These are phyloP conservation scores for Ascaphus truei DNA, from an alignment of 2,113 vertebrate species.

Conservation along the genomic window DNA sequence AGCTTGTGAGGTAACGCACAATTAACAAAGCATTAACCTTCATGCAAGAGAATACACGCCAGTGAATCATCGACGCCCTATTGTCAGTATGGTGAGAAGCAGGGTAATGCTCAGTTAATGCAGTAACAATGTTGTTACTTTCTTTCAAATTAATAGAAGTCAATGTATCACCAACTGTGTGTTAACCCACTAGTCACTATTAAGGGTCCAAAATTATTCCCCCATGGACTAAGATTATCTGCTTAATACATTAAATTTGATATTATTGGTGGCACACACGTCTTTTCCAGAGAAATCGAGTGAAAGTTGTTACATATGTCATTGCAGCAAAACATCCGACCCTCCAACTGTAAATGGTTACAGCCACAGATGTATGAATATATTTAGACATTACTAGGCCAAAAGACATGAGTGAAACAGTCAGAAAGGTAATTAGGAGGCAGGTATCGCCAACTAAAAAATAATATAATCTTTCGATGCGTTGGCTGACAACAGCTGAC, in stretches of 20 bases:
- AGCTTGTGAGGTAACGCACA: too few relatives aligned
- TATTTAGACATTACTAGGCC: conserved; percentile 22
- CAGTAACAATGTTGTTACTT: too few relatives aligned
- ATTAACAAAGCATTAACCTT: too few relatives aligned
- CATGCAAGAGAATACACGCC: too few relatives aligned
- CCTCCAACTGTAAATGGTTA: conserved; percentile 7
- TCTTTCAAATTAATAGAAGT: too few relatives aligned
- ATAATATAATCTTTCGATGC: background rate
- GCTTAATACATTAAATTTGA: background rate
- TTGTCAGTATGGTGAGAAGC: too few relatives aligned
- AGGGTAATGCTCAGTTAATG: too few relatives aligned
- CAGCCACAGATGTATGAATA: conserved; percentile 11
- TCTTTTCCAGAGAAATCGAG: too few relatives aligned
- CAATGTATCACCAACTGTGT: too few relatives aligned
- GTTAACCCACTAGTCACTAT: too few relatives aligned
- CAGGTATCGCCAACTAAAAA: background rate
- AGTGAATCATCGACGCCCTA: too few relatives aligned
- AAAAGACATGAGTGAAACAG: conserved; percentile 8
- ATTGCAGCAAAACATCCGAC: conserved; percentile 4
- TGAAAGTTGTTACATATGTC: conserved; percentile 18
- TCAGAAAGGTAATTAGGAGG: conserved; percentile 12
- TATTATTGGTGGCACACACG: background rate
- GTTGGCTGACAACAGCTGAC: conserved; percentile 1
- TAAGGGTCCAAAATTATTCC: too few relatives aligned
- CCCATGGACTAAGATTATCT: background rate